Conservation (phyloP, 2,888 invertebrate species). For the Agrotis puta region DNA sequence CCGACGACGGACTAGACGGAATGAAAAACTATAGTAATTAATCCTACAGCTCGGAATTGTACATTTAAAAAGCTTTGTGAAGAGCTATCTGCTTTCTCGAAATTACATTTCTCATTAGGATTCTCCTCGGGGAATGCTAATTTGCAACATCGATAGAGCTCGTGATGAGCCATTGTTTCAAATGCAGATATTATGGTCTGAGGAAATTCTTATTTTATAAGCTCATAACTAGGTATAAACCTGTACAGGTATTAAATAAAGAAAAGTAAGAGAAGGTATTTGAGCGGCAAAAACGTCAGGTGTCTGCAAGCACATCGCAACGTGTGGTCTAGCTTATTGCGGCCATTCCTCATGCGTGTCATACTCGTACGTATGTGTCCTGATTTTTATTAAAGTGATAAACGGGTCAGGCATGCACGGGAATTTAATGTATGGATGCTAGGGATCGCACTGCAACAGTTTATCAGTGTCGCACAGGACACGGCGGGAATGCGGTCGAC, state of each 20-base stretch:
- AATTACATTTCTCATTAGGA: slow-evolving; percentile 69
- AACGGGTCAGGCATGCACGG: slow-evolving; percentile 51
- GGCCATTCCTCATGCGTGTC: slow-evolving; percentile 34
- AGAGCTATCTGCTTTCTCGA: slow-evolving; percentile 67
- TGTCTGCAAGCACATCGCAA: slow-evolving; percentile 21
- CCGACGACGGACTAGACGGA: slow-evolving; percentile 68
- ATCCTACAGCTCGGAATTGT: slow-evolving; percentile 76
- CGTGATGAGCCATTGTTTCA: slow-evolving; percentile 48
- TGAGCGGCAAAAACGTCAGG: slow-evolving; percentile 12
- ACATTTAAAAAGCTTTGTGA: slow-evolving; percentile 75
- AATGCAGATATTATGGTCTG: slow-evolving; percentile 23
- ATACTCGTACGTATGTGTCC: slow-evolving; percentile 7
- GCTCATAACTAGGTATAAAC: neutral
- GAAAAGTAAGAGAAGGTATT: neutral
- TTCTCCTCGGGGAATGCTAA: slow-evolving; percentile 62
- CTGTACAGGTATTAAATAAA: neutral
- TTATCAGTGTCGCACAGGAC: slow-evolving; percentile 77
- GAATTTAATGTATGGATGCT: slow-evolving; percentile 57
- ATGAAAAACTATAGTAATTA: slow-evolving; percentile 83
- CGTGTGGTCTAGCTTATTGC: slow-evolving; percentile 25
- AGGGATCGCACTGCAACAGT: slow-evolving; percentile 65
- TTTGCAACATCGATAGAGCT: slow-evolving; percentile 62
- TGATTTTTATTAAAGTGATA: slow-evolving; percentile 58
- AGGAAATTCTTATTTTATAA: slow-evolving; percentile 1
- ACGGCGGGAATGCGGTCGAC: slow-evolving; percentile 73